Base-by-base conservation (phyloP, 2,888 invertebrate genomes). In the Mythimna pallens region DNA sequence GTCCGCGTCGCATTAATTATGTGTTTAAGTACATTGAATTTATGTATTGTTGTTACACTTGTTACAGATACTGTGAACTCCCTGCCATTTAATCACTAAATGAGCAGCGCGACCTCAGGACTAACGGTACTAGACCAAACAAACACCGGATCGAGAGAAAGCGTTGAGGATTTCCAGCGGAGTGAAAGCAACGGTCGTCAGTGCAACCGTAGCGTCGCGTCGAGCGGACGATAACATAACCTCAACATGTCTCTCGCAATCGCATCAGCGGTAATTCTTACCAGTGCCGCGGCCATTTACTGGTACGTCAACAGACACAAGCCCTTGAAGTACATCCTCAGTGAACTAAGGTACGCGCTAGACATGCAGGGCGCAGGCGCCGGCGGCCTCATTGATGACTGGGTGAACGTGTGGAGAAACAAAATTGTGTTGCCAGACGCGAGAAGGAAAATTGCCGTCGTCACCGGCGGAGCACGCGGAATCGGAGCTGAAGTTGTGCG, bases 391-490 rank as follows among this genome's bases (percentile, higher is more conserved):
- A 90, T 97, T 77, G 97, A 97, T 87, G 97, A 98, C 91, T 93
- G 96, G 91, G 86, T 97, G 36, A 96, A 97, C 88, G 92, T 95
- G 40, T 92, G 94, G 76, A 92, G 94, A 78, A 97, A 97, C 92
- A 97, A 95, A 91, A 86, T 97, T 93, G 98, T 97, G 89, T 95
- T 98, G 86, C 97, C 97, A 85, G 96, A 96, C 70, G 97, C 97
- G 89, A 96, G 96, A 55, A 97, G 97, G 69, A 97, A 97, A 94
- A 95, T 98, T 72, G 98, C 98, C 76, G 97, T 99, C 68, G 97
- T 99, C 77, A 99, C 99, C 14, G 99, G 99, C 62, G 99, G 99
- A 3, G 98, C 98, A 72, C 97, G 98, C 84, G 99, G 99, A 55
- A 98, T 99, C 86, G 99, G 99, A 14, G 93, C 97, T 34, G 97